Evolutionary conservation across 2,113 vertebrate species (phyloP), one percentile per base, ranked within the genome.

Genomic region (Heliornis fulica): DNA sequence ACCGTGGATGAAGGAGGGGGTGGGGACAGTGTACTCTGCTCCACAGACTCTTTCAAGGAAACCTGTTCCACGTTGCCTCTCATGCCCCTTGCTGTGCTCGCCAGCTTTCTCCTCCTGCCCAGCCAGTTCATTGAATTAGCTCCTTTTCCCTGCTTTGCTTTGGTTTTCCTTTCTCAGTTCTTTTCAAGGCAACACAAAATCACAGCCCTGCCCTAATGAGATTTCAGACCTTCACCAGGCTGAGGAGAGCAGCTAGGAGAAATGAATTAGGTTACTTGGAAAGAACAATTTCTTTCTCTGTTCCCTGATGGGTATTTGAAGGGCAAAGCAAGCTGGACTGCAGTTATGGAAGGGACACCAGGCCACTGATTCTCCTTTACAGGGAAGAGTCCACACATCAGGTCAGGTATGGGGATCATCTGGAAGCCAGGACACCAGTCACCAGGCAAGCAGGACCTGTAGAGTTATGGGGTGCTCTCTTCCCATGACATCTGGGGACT

Each of bases 31-130:
- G 22, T 32, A 48, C 69, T 83, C 45, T 57, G 59, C 76, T 81
- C 26, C 63, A 54, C 41, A 25, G 50, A 5, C 79, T 77, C 94
- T 88, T 93, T 87, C 83, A 82, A 94, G 85, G 71, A 94, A 95
- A 77, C 34, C 32, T 45, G 4, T 56, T 92, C 92, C 68, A 29
- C 61, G 56, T 14, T 64, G 50, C 41, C 63, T 65, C 80, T 83
- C 64, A 8, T 87, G 69, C 36, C 40, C 31, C 68, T 90, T 54
- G 59, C 88, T 81, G 85, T 70, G 71, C 80, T 91, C 38, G 28
- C 46, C 80, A 86, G 66, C 64, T 92, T 78, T 81, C 68, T n/a
- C 72, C 48, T 51, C 80, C 57, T 87, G 74, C 56, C 66, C 81
- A 43, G 75, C 22, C 66, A 77, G 19, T 31, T 80, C 38, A 86